Percentiles rank a stretch among this genome's conserved stretches.
Evolutionary conservation across 2,113 vertebrate species (phyloP).

Genomic region (Nanger granti): DNA sequence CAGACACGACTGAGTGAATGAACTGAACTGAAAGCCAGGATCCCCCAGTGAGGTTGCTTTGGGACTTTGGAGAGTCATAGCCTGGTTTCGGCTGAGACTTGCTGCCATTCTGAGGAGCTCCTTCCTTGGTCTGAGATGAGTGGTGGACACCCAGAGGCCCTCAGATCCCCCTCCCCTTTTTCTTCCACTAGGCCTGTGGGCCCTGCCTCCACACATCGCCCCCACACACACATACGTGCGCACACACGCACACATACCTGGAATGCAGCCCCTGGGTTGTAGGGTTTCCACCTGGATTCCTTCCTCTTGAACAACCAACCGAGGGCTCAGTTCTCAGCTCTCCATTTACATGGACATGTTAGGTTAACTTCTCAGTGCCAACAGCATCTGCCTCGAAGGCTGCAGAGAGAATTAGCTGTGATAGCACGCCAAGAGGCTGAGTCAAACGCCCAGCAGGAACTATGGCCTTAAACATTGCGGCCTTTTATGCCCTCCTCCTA

Average conservation of each 20-base stretch:
- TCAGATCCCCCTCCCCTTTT: not conserved
- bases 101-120: not conserved
- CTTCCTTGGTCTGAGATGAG: not conserved
- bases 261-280: not conserved
- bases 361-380: not conserved
- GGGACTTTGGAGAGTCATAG: not conserved
- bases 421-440: accelerated
- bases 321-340: not conserved
- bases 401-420: not conserved
- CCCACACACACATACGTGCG: accelerated
- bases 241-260: not conserved
- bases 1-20: not conserved
- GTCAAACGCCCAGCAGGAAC: accelerated
- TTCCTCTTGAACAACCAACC: not conserved
- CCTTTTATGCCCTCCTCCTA: not conserved
- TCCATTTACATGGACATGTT: not conserved
- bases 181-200: not conserved
- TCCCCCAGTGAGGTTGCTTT: not conserved
- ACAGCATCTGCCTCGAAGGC: not conserved
- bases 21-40: not conserved
- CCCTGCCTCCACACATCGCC: not conserved
- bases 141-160: not conserved
- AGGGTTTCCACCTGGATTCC: not conserved
- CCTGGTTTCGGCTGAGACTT: not conserved
- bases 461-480: accelerated